Base-by-base conservation (phyloP, 2,888 invertebrate genomes). In the Quadriops clusia region DNA sequence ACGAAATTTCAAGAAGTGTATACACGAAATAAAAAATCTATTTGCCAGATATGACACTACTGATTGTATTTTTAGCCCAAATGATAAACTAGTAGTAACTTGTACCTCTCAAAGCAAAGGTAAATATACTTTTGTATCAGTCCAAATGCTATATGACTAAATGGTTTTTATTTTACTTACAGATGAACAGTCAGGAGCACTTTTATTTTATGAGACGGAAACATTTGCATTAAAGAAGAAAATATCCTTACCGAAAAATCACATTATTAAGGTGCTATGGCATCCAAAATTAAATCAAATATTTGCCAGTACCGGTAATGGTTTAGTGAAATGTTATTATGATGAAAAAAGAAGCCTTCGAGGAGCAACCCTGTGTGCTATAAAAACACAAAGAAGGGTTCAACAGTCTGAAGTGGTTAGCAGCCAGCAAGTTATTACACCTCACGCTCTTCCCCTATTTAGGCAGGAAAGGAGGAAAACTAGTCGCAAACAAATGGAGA, bases 241-340 rank as follows among this genome's bases (percentile, higher is more conserved):
- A 38, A 74, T 94, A 32, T 71, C 76, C 5, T 83, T 91, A 0
- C 72, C 79, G 0, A 72, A 80, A 47, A 79, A 86, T 0, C 86
- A 86, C 41, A 77, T 90, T 0, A 85, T 97, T 2, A 84, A 93
- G 53, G 74, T 81, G 0, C 58, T 85, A 1, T 98, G 98, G 98
- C 97, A 98, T 62, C 86, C 97, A 0, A 89, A 91, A 55, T 61
- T 98, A n/a, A 97, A 98, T 54, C 98, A 98, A 56, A 77, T 98
- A 22, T 85, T 95, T 39, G 77, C 89, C 0, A 87, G 93, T 0
- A 85, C 87, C 44, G 90, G 90, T 0, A 86, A 91, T 54, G 97
- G 97, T 0, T 66, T 73, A 0, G 79, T 91, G 0, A 87, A 89
- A 48, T 80, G 91, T 31, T 90, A 81, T 53, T 99, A 94, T 47